Conservation (phyloP, 1,140 invertebrate genomes). For the Nephotettix cincticeps region DNA sequence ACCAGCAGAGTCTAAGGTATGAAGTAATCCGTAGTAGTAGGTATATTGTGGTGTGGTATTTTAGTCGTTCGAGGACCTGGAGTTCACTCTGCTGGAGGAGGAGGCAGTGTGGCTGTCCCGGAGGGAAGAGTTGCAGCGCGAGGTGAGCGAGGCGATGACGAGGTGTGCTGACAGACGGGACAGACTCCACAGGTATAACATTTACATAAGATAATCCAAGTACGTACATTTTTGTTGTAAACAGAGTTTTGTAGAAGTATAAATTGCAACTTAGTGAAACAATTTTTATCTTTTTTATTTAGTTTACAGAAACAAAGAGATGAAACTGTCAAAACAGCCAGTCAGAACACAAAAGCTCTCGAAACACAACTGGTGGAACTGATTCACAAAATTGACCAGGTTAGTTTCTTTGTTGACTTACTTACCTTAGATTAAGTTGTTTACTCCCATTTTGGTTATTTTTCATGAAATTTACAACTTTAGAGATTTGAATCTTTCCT, state of each 20-base stretch:
- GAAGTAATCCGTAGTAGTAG: too few relatives aligned
- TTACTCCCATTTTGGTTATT: too few relatives aligned
- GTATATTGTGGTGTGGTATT: too few relatives aligned
- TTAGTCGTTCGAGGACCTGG: slow-evolving; percentile 85
- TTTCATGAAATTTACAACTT: too few relatives aligned
- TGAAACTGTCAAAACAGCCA: slow-evolving; percentile 58
- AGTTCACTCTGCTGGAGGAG: slow-evolving; percentile 91
- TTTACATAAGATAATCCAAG: too few relatives aligned
- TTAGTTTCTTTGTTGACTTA: slow-evolving; percentile 38
- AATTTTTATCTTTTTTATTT: slow-evolving; percentile 38
- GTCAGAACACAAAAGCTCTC: slow-evolving; percentile 62
- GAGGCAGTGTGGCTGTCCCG: slow-evolving; percentile 80
- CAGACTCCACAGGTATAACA: slow-evolving; percentile 52
- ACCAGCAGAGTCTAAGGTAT: too few relatives aligned
- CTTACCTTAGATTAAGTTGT: too few relatives aligned
- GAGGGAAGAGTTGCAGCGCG: slow-evolving; percentile 78
- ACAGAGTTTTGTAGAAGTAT: too few relatives aligned
- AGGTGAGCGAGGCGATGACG: slow-evolving; percentile 64
- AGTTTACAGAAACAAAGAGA: slow-evolving; percentile 66
- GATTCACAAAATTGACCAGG: slow-evolving; percentile 60
- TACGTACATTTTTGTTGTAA: too few relatives aligned
- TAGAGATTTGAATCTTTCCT: too few relatives aligned
- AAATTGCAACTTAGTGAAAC: too few relatives aligned
- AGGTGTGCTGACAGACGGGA: slow-evolving; percentile 62
- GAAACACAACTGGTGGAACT: slow-evolving; percentile 61